Conservation (phyloP, 2,888 invertebrate species). For the Gasteruption jaculator region DNA sequence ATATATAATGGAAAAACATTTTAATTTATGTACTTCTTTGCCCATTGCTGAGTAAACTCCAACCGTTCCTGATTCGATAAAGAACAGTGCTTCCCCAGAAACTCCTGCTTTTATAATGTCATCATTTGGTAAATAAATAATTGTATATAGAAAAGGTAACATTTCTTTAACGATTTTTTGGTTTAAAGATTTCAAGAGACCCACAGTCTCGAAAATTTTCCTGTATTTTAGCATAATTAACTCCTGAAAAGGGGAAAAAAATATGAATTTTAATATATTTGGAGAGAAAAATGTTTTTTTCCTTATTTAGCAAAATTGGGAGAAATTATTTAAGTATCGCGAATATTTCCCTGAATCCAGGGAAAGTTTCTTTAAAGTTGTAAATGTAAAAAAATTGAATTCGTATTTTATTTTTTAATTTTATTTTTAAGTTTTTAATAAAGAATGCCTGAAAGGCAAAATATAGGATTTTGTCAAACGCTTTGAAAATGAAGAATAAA, state of each 20-base stretch:
- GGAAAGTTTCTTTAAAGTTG: neutral
- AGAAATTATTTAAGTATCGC: no score
- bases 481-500: neutral
- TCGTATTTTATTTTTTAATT: neutral
- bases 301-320: no score
- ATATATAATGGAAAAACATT: conserved; percentile 1
- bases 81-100: conserved; percentile 45
- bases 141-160: conserved; percentile 36
- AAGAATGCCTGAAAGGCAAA: no score
- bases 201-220: conserved; percentile 43
- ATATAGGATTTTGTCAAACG: no score
- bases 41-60: conserved; percentile 48
- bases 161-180: conserved; percentile 36
- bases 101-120: conserved; percentile 46
- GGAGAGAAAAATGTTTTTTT: conserved; percentile 1
- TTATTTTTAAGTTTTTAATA: no score
- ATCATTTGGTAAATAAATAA: conserved; percentile 49
- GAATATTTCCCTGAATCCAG: neutral
- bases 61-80: conserved; percentile 51
- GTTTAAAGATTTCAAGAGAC: conserved; percentile 47
- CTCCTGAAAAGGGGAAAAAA: conserved; percentile 32
- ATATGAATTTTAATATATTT: neutral
- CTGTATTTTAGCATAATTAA: conserved; percentile 44
- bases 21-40: conserved; percentile 42
- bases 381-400: conserved; percentile 1